Conservation (phyloP, 2,888 invertebrate species). For the Aquatica leii region DNA sequence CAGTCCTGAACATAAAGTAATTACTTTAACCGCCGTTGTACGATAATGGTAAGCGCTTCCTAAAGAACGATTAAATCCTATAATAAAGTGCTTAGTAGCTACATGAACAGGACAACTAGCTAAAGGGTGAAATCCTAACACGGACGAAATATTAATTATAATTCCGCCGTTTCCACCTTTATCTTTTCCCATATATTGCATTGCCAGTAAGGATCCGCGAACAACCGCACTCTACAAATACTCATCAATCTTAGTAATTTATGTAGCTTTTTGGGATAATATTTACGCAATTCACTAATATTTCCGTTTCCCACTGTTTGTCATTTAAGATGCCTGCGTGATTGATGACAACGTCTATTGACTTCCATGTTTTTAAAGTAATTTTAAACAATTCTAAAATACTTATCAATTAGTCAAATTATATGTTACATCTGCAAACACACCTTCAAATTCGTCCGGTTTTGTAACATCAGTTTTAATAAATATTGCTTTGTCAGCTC, state of each 20-base stretch:
- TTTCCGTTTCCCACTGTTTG: slow-evolving; percentile 77
- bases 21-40: slow-evolving; percentile 58
- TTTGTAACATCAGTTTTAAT: slow-evolving; percentile 78
- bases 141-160: slow-evolving; percentile 73
- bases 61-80: slow-evolving; percentile 64
- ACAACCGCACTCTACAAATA: slow-evolving; percentile 60
- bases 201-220: slow-evolving; percentile 64
- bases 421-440: no score
- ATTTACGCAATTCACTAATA: slow-evolving; percentile 63
- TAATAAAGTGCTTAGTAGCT: slow-evolving; percentile 67
- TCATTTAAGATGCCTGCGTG: slow-evolving; percentile 84
- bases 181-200: slow-evolving; percentile 68
- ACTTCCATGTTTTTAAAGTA: slow-evolving; percentile 54
- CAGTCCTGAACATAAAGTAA: slow-evolving; percentile 61
- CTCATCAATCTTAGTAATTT: not conserved
- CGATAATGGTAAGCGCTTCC: slow-evolving; percentile 55
- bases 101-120: slow-evolving; percentile 67
- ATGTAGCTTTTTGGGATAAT: no score
- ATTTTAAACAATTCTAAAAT: slow-evolving; percentile 59
- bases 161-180: slow-evolving; percentile 69
- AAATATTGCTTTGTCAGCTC: slow-evolving; percentile 72
- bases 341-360: slow-evolving; percentile 68
- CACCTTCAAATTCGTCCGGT: slow-evolving; percentile 76
- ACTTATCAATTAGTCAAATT: not conserved
- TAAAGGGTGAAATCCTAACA: slow-evolving; percentile 65